These are phyloP conservation scores for Hemistola chrysoprasaria DNA, from an alignment of 2,888 invertebrate genomes.

Conservation along the genomic window DNA sequence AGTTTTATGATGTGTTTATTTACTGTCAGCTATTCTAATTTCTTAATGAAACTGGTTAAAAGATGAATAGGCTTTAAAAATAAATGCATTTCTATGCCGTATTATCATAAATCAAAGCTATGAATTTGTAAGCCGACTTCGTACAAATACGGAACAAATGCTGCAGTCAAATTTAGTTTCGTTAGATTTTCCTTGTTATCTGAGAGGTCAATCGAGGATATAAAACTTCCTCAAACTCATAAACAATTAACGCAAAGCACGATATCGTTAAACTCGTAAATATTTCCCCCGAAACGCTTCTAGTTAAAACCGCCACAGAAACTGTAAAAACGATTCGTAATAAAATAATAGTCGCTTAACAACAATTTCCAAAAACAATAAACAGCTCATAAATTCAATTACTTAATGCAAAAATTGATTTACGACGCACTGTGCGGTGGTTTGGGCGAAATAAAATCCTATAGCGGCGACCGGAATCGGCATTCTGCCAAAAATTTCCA, in stretches of 20 bases:
- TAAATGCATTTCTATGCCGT: too few relatives aligned
- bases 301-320: conserved; percentile 21
- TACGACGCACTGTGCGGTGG: conserved; percentile 49
- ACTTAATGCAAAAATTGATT: conserved; percentile 78
- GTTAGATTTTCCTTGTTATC: too few relatives aligned
- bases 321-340: conserved; percentile 36
- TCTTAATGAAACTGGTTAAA: too few relatives aligned
- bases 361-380: conserved; percentile 72
- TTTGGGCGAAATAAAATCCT: conserved; percentile 63
- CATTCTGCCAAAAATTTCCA: conserved; percentile 64
- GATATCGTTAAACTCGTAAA: conserved; percentile 5
- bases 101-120: too few relatives aligned
- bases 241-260: not conserved
- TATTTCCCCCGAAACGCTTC: conserved; percentile 8
- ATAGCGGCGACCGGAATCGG: conserved; percentile 54
- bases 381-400: conserved; percentile 78
- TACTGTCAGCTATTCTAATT: too few relatives aligned
- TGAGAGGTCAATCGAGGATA: too few relatives aligned
- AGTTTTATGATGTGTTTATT: too few relatives aligned
- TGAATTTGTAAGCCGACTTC: too few relatives aligned
- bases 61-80: too few relatives aligned
- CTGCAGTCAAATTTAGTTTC: too few relatives aligned
- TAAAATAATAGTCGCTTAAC: conserved; percentile 63
- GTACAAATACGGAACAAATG: too few relatives aligned
- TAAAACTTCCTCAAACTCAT: conserved; percentile 1